Conservation (phyloP, 2,888 invertebrate genomes). For the Hecatera dysodea region DNA sequence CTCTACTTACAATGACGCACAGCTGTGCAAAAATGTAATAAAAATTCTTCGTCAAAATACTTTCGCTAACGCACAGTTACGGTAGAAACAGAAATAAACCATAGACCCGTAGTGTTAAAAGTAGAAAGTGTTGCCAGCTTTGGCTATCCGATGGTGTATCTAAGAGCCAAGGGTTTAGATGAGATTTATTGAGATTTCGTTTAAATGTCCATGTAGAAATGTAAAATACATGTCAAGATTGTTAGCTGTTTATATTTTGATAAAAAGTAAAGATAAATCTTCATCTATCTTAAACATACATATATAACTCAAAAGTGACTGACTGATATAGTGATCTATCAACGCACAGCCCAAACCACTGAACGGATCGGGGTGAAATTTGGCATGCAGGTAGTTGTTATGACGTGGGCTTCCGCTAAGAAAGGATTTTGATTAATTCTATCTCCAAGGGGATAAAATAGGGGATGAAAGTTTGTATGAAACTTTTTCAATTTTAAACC, state of each 20-base stretch:
- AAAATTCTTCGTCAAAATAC: constrained; percentile 16
- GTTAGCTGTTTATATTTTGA: not conserved
- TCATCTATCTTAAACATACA: too few relatives aligned
- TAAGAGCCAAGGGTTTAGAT: not conserved
- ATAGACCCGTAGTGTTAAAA: constrained; percentile 9
- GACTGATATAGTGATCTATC: too few relatives aligned
- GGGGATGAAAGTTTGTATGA: too few relatives aligned
- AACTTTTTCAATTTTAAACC: too few relatives aligned
- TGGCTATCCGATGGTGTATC: constrained; percentile 15
- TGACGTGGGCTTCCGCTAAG: too few relatives aligned
- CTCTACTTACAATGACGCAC: not conserved
- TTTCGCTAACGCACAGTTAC: constrained; percentile 20
- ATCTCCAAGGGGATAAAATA: too few relatives aligned
- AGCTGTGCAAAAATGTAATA: constrained; percentile 24
- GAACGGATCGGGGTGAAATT: too few relatives aligned
- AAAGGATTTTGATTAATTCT: too few relatives aligned
- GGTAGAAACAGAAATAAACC: constrained; percentile 14
- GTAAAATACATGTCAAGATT: not conserved
- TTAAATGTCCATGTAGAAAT: not conserved
- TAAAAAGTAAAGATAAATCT: too few relatives aligned
- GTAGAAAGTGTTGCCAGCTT: constrained; percentile 44
- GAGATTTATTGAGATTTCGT: constrained; percentile 8
- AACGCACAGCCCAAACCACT: too few relatives aligned
- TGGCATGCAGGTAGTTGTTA: too few relatives aligned
- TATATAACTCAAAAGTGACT: too few relatives aligned